Percentiles rank a stretch among this genome's conserved stretches.
Conservation (phyloP, 2,113 vertebrate species). For the Phyllopteryx taeniolatus region DNA sequence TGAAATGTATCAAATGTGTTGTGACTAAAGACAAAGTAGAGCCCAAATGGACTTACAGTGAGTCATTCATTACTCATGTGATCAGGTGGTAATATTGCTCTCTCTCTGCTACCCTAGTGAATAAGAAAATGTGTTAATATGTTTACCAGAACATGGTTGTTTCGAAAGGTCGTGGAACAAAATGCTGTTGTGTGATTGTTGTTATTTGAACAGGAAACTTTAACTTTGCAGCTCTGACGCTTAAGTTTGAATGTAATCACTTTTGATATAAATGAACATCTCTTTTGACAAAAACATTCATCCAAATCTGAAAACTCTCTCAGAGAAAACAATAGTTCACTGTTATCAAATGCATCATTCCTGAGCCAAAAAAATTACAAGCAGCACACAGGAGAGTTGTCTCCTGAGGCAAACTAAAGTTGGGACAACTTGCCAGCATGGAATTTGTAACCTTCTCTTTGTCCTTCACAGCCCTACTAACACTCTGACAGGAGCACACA, state of each 20-base stretch:
- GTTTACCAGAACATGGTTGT: neutral
- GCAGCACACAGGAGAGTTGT: neutral
- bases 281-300: neutral
- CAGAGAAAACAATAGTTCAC: neutral
- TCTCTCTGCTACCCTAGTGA: neutral
- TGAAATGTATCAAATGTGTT: neutral
- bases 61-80: neutral
- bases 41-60: neutral
- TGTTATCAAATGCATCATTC: conserved; percentile 1
- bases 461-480: conserved; percentile 36
- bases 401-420: neutral
- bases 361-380: neutral
- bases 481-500: conserved; percentile 35
- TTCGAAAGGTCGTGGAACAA: neutral
- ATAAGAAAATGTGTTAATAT: neutral
- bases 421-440: neutral
- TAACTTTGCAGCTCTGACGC: too few species aligned
- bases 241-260: neutral
- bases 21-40: neutral
- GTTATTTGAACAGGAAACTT: neutral
- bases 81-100: neutral
- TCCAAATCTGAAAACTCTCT: neutral
- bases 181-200: neutral
- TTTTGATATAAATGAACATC: neutral
- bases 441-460: neutral